Percentiles rank a stretch among this genome's conserved stretches.
phyloP scores from a whole-genome alignment of 2,113 vertebrate genomes.

The Halichoerus grypus region DNA sequence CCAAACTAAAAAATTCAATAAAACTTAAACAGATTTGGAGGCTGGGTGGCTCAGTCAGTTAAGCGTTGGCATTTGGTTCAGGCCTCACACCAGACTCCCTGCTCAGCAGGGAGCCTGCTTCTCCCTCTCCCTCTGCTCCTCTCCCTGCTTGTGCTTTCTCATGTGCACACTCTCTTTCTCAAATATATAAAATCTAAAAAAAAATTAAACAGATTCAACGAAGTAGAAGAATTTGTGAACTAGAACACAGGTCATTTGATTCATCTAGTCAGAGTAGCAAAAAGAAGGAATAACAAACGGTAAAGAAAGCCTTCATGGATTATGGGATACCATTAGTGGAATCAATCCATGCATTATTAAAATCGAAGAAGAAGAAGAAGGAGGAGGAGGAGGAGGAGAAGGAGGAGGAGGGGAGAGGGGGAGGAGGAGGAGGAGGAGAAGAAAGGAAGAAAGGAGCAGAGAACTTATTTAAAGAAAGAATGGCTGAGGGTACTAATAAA shows the following conservation, averaged over 20 bases:
- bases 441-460: not conserved
- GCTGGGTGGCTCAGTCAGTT: not conserved
- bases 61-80: not conserved
- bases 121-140: not conserved
- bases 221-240: not conserved
- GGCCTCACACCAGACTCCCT: not conserved
- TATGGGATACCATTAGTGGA: not conserved
- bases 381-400: no score
- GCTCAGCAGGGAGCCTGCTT: not conserved
- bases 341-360: not conserved
- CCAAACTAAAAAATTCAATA: not conserved
- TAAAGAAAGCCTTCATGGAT: not conserved
- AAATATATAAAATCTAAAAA: not conserved
- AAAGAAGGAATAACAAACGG: not conserved
- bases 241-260: not conserved
- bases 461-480: not conserved
- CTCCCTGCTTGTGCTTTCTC: not conserved
- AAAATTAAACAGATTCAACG: not conserved
- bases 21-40: not conserved
- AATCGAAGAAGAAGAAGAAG: not conserved
- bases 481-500: not conserved
- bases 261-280: not conserved
- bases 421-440: not conserved
- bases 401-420: no score
- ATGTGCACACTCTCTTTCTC: rapidly evolving